Base-by-base conservation (phyloP, 23 tunicate species). In the Trididemnum miniatum region DNA sequence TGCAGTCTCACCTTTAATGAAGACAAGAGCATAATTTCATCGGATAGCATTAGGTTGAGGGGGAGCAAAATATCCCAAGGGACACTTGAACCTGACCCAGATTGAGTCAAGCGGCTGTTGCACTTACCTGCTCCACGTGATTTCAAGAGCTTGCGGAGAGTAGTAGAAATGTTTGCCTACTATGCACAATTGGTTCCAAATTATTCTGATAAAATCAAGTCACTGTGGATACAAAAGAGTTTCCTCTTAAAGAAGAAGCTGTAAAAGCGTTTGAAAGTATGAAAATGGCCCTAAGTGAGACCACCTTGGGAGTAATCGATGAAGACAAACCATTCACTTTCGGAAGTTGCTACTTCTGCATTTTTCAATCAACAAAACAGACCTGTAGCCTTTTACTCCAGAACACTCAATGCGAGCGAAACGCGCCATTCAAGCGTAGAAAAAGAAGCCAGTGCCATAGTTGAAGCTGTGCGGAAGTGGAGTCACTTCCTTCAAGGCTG, bases 381-480 rank as follows among this genome's bases (percentile, higher is more conserved):
- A n/a, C 79, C 79, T 35, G 84, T 69, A 2, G 57, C 84, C 1
- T 80, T 80, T 65, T 20, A 9, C 7, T 65, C 84, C 9, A 30
- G 84, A 34, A 80, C 84, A 32, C 57, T 80, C 7, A 33, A 32
- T 22, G 22, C 32, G 12, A 80, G 31, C 28, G 80, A 82, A 50
- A 15, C 7, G 3, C 65, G 65, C 39, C 38, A 59, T 27, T 59
- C 36, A 28, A 31, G n/a, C 22, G 74, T 59, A 2, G 82, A 59
- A 31, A 78, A 78, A 38, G 80, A 79, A 65, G 80, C 84, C 27
- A 32, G 57, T 22, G 54, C 80, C 29, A 66, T 67, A 15, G 38
- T 80, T 35, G 78, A 80, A 80, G 71, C 83, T 31, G 38, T 31
- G 5, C 27, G 36, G 38, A 64, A 64, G 35, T 78, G 83, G 78